Percentiles rank a stretch among this genome's conserved stretches.
Conservation (phyloP, 2,113 vertebrate species). For the Mola mola region DNA sequence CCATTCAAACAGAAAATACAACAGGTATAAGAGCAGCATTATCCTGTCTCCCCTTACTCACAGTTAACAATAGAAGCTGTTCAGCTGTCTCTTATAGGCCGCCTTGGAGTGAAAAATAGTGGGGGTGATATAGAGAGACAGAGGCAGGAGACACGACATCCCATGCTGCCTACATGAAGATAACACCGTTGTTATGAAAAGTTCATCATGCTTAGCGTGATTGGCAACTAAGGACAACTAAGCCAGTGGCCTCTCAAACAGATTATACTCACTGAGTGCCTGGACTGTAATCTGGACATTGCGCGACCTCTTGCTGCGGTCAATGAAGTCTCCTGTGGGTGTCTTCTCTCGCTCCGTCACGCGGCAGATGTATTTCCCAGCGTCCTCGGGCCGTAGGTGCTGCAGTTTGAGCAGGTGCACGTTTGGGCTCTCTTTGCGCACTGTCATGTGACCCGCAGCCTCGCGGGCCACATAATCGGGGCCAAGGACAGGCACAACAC, state of each 20-base stretch:
- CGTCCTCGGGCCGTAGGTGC: conserved; percentile 88
- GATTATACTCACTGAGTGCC: conserved; percentile 89
- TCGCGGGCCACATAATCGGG: conserved; percentile 88
- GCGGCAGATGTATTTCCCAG: conserved; percentile 96
- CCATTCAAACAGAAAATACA: conserved; percentile 73
- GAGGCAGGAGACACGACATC: conserved; percentile 18
- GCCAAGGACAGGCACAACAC: conserved; percentile 90
- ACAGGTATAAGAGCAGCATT: conserved; percentile 65
- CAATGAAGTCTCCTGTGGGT: conserved; percentile 92
- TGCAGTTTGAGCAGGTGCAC: conserved; percentile 93
- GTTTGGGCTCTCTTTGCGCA: conserved; percentile 88
- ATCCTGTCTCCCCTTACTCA: conserved; percentile 54
- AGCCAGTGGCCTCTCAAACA: conserved; percentile 26
- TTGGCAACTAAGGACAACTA: conserved; percentile 47
- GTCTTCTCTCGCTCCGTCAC: conserved; percentile 95
- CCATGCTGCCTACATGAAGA: conserved; percentile 48
- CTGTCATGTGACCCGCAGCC: conserved; percentile 88
- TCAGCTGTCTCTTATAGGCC: conserved; percentile 47
- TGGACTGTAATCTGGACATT: conserved; percentile 94
- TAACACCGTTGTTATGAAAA: conserved; percentile 51
- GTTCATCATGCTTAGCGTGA: conserved; percentile 50
- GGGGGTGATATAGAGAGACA: neutral
- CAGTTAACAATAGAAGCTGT: conserved; percentile 59
- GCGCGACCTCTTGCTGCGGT: conserved; percentile 95
- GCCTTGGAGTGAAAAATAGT: conserved; percentile 19